Evolutionary conservation across 2,888 invertebrate genomes (phyloP).

Genomic region (Pegoplata infirma): DNA sequence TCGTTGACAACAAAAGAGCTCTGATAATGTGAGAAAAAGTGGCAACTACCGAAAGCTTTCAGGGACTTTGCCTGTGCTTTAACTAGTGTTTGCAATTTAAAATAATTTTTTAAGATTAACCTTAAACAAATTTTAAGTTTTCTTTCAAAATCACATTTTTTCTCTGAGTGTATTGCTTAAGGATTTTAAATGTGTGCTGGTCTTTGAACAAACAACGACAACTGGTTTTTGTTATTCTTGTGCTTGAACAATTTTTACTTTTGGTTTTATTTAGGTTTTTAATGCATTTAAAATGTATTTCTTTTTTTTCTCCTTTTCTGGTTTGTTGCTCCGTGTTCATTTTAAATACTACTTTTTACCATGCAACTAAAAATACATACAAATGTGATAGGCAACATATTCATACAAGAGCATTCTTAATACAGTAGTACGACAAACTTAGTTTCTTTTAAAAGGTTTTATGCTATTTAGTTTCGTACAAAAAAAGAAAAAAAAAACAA

Average conservation of each 20-base stretch:
- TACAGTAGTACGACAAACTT: too few species aligned
- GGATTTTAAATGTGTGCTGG: not conserved
- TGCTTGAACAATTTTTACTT: conserved; percentile 48
- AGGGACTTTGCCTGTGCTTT: too few species aligned
- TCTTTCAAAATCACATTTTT: too few species aligned
- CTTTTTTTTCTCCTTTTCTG: conserved; percentile 8
- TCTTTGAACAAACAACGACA: not conserved
- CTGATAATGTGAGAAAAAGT: too few species aligned
- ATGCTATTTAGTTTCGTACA: conserved; percentile 36
- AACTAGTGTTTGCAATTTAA: too few species aligned
- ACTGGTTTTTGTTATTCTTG: not conserved
- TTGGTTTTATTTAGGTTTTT: conserved; percentile 59
- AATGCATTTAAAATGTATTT: conserved; percentile 20
- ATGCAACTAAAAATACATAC: too few species aligned
- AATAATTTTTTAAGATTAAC: too few species aligned
- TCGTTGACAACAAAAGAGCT: too few species aligned
- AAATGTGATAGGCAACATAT: not conserved
- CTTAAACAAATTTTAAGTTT: too few species aligned
- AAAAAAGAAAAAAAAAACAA: too few species aligned
- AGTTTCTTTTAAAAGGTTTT: conserved; percentile 19
- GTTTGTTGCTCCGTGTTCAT: not conserved
- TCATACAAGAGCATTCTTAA: not conserved
- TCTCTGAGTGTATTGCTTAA: not conserved
- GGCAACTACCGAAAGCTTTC: too few species aligned
- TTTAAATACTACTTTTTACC: not conserved